Evolutionary conservation across 2,113 vertebrate genomes (phyloP), one percentile per base, ranked within the genome.

Genomic region (Turdus rufiventris): DNA sequence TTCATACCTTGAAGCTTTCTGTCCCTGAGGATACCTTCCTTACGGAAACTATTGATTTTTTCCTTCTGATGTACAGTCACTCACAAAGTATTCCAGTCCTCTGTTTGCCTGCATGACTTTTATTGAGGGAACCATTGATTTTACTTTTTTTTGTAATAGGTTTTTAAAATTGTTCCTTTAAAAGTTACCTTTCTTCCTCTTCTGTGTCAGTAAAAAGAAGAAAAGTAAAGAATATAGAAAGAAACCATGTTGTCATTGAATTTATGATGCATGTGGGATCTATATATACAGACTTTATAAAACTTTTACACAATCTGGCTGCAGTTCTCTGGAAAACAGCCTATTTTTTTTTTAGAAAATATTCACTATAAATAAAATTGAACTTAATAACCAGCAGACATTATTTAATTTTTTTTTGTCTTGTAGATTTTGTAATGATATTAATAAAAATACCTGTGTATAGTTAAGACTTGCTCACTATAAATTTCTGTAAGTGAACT

Each of bases 31-130:
- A 96, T 66, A 70, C 42, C 3, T 67, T 66, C 86, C 80, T 97
- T 97, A 94, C 8, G 1, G 91, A 60, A 94, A 81, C 50, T 92
- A 94, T 94, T 96, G 95, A 97, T 96, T 97, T 92, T 91, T 95
- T 53, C 23, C 76, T 83, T 93, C 84, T 96, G 54, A 67, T 94
- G 42, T 84, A 77, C 71, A 92, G 78, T 88, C 68, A 89, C 50
- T 96, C 66, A 91, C 38, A 81, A 95, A 93, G n/a, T 91, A 93
- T 94, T 97, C 70, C 75, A 54, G 43, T 79, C 84, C 93, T 94
- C 68, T 73, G 34, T 71, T 94, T 96, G 33, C 21, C 57, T 86
- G 62, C 43, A 48, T 80, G 91, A 85, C 83, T 96, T 97, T 88
- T 63, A 91, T 95, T 24, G 58, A 92, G 38, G 51, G 45, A 95